phyloP scores from a whole-genome alignment of 1,140 invertebrate genomes.

The Pogonognathellus flavescens region DNA sequence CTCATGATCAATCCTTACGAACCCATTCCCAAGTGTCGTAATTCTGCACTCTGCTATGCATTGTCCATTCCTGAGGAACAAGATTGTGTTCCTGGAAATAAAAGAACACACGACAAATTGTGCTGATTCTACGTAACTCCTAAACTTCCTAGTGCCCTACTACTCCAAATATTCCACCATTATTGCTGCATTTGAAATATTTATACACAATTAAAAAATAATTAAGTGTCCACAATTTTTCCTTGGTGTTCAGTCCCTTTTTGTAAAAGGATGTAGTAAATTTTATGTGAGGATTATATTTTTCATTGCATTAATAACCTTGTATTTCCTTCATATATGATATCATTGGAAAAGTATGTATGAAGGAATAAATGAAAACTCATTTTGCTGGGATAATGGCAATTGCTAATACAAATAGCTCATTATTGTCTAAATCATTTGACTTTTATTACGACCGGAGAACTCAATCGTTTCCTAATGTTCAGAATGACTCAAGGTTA shows the following conservation, averaged over 20 bases:
- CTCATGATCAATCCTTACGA: slow-evolving; percentile 55
- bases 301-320: too few species aligned
- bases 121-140: slow-evolving; percentile 10
- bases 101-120: slow-evolving; percentile 31
- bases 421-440: neutral
- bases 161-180: too few species aligned
- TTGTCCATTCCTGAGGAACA: slow-evolving; percentile 53
- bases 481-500: too few species aligned
- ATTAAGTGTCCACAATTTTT: neutral
- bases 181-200: too few species aligned
- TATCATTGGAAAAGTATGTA: too few species aligned
- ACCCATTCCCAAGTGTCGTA: slow-evolving; percentile 58
- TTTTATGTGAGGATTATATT: neutral
- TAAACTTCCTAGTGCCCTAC: too few species aligned
- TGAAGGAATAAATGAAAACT: too few species aligned
- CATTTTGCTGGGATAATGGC: too few species aligned
- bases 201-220: too few species aligned
- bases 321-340: too few species aligned
- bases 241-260: neutral
- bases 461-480: too few species aligned
- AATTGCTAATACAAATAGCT: neutral
- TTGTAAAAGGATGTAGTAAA: neutral
- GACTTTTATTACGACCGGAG: too few species aligned
- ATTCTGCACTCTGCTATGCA: slow-evolving; percentile 51
- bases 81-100: slow-evolving; percentile 60